Evolutionary conservation across 2,888 invertebrate genomes (phyloP), one percentile per base, ranked within the genome.

Genomic region (Beris morrisii): DNA sequence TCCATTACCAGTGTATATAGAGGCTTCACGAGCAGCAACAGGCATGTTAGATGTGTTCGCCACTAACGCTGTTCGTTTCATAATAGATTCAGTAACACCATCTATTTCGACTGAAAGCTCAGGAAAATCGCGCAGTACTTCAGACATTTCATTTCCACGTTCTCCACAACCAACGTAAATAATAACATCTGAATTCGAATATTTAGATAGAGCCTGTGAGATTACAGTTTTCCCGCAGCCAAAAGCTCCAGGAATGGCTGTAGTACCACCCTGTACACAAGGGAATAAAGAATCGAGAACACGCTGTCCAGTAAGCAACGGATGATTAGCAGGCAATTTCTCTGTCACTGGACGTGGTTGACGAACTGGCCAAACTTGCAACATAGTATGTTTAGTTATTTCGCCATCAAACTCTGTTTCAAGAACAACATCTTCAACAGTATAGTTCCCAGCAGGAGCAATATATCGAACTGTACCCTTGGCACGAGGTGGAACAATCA

Each of bases 21-120:
- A 99, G 69, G 99, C 99, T 84, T 99, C 99, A 82, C 99, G 91
- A 82, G 99, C 99, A 76, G 99, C 99, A 70, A 99, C 99, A 79
- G 99, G 99, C 99, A 99, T 99, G 92, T 99, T 99, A 71, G 98
- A 99, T 38, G 99, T 99, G 84, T 99, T 99, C 76, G 99, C 99
- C 22, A 99, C 99, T 68, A 99, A 86, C 45, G 97, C 94, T 3
- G 99, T 99, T 82, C 99, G 91, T 85, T 97, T 98, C 99, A 99
- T 99, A 83, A 99, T 99, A 73, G 97, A 97, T 80, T 98, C 99
- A 1, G 93, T 93, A 48, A 88, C 87, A 9, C 99, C 99, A 13
- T 96, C 95, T 75, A 99, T 95, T 83, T 99, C 98, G 75, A 97
- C 94, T 0, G 94, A 90, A 78, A 99, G 84, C 85, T 98, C 97